A percentile compares a stretch with the other conserved stretches of the same genome.
Conservation (phyloP, 2,888 invertebrate species). For the Atethmia centrago region DNA sequence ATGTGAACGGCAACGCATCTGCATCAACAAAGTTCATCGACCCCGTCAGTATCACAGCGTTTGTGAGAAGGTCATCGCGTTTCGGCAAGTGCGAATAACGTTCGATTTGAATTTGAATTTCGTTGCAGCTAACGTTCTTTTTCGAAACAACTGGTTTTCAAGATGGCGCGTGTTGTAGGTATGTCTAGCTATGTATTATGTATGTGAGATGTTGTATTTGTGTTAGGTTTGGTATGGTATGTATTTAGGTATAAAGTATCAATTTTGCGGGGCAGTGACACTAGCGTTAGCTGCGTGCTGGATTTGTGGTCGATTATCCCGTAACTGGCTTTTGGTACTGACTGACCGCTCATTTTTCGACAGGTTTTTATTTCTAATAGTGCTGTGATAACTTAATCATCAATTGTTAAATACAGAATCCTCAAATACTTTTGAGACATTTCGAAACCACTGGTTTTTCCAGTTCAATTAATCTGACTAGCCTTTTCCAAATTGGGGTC, state of each 20-base stretch:
- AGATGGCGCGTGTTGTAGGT: conserved; percentile 56
- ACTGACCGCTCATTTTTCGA: not conserved
- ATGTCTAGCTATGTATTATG: conserved; percentile 12
- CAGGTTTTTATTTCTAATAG: not conserved
- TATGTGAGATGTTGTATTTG: conserved; percentile 13
- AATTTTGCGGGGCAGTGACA: conserved; percentile 7
- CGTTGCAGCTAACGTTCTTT: conserved; percentile 63
- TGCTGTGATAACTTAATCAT: not conserved
- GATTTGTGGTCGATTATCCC: not conserved
- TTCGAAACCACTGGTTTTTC: not conserved
- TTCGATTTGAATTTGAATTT: conserved; percentile 69
- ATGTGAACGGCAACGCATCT: conserved; percentile 89
- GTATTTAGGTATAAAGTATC: not conserved
- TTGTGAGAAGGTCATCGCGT: conserved; percentile 87
- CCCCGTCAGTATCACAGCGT: conserved; percentile 81
- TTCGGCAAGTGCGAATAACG: conserved; percentile 83
- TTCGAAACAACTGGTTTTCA: conserved; percentile 59
- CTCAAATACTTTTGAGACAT: not conserved
- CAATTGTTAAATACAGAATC: not conserved
- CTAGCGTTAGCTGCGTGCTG: not conserved
- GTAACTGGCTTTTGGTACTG: not conserved
- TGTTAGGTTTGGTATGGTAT: not conserved
- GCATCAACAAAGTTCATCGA: conserved; percentile 83
- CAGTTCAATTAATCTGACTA: too few species aligned
- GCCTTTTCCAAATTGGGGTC: too few species aligned